These are phyloP conservation scores for Pedionomus torquatus DNA, from an alignment of 2,113 vertebrate species.

Conservation along the genomic window DNA sequence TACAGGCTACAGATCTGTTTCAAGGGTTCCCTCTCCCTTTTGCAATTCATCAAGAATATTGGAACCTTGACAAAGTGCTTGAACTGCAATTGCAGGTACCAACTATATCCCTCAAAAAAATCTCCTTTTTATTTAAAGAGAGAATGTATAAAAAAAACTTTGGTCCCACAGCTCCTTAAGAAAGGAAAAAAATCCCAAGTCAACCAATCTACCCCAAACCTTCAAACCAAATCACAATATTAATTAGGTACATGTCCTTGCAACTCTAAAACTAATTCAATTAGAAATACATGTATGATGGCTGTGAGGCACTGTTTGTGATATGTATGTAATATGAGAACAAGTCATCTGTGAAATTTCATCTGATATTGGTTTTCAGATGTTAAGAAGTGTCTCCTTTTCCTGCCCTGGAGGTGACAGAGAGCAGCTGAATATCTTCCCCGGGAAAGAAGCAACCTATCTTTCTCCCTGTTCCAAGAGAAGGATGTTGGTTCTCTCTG, in stretches of 20 bases:
- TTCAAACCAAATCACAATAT: not conserved
- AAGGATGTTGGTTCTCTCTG: not conserved
- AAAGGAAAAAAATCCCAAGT: not conserved
- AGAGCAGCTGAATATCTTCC: not conserved
- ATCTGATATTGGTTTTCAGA: not conserved
- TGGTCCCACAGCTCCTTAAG: not conserved
- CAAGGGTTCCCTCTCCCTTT: not conserved
- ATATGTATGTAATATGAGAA: not conserved
- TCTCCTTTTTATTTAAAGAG: not conserved
- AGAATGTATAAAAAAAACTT: not conserved
- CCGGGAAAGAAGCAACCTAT: not conserved
- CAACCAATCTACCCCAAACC: fast-evolving
- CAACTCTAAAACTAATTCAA: not conserved
- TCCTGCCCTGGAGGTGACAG: not conserved
- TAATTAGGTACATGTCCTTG: not conserved
- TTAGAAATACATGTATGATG: not conserved
- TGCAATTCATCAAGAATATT: constrained; percentile 7
- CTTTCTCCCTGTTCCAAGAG: not conserved
- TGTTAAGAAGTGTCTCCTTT: not conserved
- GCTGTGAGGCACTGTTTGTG: not conserved
- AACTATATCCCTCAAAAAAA: not conserved
- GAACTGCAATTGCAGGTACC: constrained; percentile 27
- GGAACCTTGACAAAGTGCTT: not conserved
- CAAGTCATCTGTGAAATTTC: not conserved
- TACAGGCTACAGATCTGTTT: not conserved